phyloP scores from a whole-genome alignment of 2,113 vertebrate genomes.

The Burhinus bistriatus region DNA sequence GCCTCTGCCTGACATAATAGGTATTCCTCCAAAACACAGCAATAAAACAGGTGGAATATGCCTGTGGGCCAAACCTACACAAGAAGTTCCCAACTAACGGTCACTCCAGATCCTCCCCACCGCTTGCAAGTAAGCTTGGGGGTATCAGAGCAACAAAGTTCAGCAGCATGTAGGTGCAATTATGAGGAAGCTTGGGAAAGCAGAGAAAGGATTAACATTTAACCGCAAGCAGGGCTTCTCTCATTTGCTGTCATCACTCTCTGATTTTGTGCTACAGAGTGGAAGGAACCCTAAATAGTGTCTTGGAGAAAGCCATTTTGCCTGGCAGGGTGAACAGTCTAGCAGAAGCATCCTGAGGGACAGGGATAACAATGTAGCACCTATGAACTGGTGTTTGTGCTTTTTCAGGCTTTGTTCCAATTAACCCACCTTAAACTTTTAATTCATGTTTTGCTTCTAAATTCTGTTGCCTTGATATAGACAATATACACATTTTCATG shows the following conservation, averaged over 20 bases:
- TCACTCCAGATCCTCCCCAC: not conserved
- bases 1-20: not conserved
- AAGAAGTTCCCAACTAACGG: not conserved
- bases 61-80: not conserved
- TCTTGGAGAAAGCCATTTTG: not conserved
- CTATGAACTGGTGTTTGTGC: not conserved
- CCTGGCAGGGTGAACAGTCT: not conserved
- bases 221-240: not conserved
- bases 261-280: not conserved
- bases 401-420: not conserved
- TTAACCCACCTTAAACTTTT: not conserved
- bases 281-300: not conserved
- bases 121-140: not conserved
- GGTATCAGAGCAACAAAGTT: not conserved
- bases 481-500: not conserved
- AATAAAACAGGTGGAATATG: not conserved
- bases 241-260: not conserved
- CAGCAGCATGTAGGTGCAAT: not conserved
- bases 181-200: not conserved
- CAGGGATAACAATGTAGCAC: not conserved
- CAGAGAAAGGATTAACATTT: not conserved
- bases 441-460: not conserved
- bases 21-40: not conserved
- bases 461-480: not conserved
- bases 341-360: not conserved